phyloP scores from a whole-genome alignment of 2,888 invertebrate species.

The Busseola fusca region DNA sequence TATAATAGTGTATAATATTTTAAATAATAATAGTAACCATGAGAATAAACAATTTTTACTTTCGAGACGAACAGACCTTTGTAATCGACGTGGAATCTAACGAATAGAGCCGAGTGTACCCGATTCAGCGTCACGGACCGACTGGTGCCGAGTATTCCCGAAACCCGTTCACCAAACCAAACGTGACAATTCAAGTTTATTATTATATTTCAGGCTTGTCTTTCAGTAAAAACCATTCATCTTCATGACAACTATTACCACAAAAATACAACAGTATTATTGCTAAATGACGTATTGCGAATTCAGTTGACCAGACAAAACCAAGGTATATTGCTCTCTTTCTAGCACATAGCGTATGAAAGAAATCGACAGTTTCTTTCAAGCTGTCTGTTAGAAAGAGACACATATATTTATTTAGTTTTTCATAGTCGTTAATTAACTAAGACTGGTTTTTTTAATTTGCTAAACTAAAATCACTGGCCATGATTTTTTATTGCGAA shows the following conservation, averaged over 20 bases:
- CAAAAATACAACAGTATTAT: not conserved
- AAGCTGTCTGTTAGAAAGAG: not conserved
- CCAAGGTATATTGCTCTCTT: not conserved
- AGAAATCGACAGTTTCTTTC: not conserved
- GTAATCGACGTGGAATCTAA: not conserved
- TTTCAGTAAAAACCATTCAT: not conserved
- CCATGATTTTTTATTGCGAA: not conserved
- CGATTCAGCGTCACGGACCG: not conserved
- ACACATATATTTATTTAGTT: not conserved
- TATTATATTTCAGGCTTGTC: no score
- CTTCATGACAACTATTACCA: not conserved
- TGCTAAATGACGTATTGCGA: not conserved
- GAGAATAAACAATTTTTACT: no score
- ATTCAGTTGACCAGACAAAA: not conserved
- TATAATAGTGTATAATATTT: conserved; percentile 5
- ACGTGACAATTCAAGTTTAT: no score
- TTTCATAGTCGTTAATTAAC: not conserved
- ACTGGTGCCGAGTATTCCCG: no score
- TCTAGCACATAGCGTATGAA: not conserved
- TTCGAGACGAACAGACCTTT: no score
- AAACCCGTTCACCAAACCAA: no score
- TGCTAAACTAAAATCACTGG: not conserved
- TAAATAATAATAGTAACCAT: not conserved
- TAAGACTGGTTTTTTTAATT: not conserved
- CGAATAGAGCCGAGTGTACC: not conserved